phyloP scores from a whole-genome alignment of 2,113 vertebrate species.

The Crotalus helleri region DNA sequence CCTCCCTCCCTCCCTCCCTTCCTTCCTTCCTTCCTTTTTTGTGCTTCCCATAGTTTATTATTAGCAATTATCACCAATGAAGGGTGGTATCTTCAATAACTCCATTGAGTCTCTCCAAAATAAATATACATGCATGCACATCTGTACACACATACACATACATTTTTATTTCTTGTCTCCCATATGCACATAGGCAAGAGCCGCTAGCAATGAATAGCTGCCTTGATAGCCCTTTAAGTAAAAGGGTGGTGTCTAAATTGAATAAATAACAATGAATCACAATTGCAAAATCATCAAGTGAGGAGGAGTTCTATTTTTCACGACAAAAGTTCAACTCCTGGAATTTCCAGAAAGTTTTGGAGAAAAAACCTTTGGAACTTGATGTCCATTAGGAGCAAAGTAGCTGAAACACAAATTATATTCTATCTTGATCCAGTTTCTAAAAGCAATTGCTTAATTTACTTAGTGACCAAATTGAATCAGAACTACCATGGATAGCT shows the following conservation, averaged over 20 bases:
- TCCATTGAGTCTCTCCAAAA: not conserved
- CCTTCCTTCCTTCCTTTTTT: not conserved
- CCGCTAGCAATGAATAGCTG: not conserved
- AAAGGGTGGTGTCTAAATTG: not conserved
- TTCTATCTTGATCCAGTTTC: not conserved
- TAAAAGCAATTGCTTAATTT: not conserved
- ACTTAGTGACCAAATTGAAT: not conserved
- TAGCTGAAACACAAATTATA: not conserved
- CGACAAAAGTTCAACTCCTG: too few relatives aligned
- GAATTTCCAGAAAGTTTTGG: not conserved
- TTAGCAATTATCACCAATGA: not conserved
- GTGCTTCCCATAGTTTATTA: not conserved
- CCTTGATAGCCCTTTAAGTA: not conserved
- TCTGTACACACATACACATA: not conserved
- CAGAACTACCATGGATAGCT: not conserved
- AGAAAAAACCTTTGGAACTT: not conserved
- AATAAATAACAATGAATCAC: not conserved
- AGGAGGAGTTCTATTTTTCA: not conserved
- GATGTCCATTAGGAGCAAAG: not conserved
- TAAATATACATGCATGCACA: not conserved
- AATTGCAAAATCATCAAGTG: not conserved
- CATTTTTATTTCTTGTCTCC: not conserved
- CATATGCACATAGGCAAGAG: not conserved
- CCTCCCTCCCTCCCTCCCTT: not conserved
- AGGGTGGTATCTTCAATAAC: not conserved